Evolutionary conservation across 2,888 invertebrate species (phyloP).

Genomic region (Tenodera sinensis): DNA sequence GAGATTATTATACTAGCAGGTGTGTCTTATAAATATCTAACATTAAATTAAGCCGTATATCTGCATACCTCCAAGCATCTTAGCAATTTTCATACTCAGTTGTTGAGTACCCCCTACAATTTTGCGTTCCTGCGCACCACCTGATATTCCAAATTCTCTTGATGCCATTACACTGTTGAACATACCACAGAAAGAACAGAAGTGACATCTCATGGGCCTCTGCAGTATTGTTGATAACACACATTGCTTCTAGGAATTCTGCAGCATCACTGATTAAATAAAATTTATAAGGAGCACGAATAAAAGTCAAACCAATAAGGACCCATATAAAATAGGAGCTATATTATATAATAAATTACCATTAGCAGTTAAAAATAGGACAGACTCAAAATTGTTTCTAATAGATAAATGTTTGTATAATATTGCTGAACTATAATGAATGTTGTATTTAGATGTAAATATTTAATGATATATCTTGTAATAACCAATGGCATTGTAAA

Average conservation of each 20-base stretch:
- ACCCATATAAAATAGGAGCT: too few relatives aligned
- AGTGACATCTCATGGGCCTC: conserved; percentile 35
- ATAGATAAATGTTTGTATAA: too few relatives aligned
- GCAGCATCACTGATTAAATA: conserved; percentile 26
- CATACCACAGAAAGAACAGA: conserved; percentile 38
- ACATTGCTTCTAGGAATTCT: conserved; percentile 28
- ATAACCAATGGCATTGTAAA: too few relatives aligned
- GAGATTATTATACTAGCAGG: not conserved
- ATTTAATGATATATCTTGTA: too few relatives aligned
- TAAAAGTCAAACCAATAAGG: too few relatives aligned
- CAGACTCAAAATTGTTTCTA: too few relatives aligned
- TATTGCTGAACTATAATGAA: too few relatives aligned
- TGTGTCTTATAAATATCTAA: not conserved
- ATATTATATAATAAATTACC: too few relatives aligned
- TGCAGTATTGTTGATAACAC: conserved; percentile 29
- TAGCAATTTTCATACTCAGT: conserved; percentile 42
- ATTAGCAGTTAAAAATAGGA: too few relatives aligned
- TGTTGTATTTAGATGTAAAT: too few relatives aligned
- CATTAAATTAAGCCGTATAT: not conserved
- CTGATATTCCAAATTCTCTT: conserved; percentile 33
- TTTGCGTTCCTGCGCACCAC: conserved; percentile 43
- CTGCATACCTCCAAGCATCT: conserved; percentile 38
- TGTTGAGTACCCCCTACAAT: conserved; percentile 46
- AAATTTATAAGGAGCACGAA: too few relatives aligned
- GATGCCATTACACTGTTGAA: conserved; percentile 33